A percentile compares a stretch with the other conserved stretches of the same genome.
These are phyloP conservation scores for Gari tellinella DNA, from an alignment of 2,888 invertebrate species.

Conservation along the genomic window DNA sequence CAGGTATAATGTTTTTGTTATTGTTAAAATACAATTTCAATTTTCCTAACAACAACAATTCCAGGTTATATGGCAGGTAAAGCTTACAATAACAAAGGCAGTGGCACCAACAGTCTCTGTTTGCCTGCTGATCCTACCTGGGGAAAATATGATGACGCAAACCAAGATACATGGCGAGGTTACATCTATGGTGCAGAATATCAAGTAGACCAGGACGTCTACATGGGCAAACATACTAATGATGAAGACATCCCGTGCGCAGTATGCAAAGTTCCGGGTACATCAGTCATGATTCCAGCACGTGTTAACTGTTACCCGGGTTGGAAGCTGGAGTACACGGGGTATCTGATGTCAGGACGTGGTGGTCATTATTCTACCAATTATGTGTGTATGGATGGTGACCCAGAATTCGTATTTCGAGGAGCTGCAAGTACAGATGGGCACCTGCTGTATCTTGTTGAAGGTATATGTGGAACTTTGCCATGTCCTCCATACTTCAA, in stretches of 20 bases:
- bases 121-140: slow-evolving; percentile 2
- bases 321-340: slow-evolving; percentile 7
- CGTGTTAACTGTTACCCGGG: slow-evolving; percentile 8
- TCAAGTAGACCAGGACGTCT: background rate
- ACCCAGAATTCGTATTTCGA: slow-evolving; percentile 8
- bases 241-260: slow-evolving; percentile 13
- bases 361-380: background rate
- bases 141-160: too few relatives aligned
- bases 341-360: slow-evolving; percentile 6
- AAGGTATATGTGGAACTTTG: slow-evolving; percentile 8
- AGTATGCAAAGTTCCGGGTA: background rate
- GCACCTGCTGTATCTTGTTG: slow-evolving; percentile 2
- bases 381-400: slow-evolving; percentile 1
- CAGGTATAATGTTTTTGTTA: too few relatives aligned
- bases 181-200: slow-evolving; percentile 2
- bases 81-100: slow-evolving; percentile 3
- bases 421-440: background rate
- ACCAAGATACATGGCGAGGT: too few relatives aligned
- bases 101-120: slow-evolving; percentile 4
- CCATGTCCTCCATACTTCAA: slow-evolving; percentile 7
- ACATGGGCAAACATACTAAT: background rate
- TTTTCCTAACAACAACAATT: too few relatives aligned
- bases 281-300: slow-evolving; percentile 9
- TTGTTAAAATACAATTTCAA: too few relatives aligned
- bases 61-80: slow-evolving; percentile 14